Evolutionary conservation across 2,113 vertebrate species (phyloP).

Genomic region (Taxidea taxus): DNA sequence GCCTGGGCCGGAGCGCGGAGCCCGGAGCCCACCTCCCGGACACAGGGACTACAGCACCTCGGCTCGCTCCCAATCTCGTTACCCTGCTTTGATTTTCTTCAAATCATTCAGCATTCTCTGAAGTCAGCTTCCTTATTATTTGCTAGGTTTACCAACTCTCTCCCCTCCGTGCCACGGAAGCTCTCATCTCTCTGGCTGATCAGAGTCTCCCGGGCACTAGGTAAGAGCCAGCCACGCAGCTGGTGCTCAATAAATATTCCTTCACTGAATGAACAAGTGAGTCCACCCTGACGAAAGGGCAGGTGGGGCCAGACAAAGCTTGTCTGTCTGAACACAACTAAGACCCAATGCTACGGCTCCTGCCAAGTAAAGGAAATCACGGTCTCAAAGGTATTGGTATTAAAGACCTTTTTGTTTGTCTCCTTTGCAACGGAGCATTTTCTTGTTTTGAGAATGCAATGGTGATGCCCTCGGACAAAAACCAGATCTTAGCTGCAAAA

Average conservation of each 20-base stretch:
- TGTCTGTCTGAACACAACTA: not conserved
- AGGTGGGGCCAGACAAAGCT: not conserved
- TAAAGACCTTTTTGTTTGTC: not conserved
- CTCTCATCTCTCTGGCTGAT: not conserved
- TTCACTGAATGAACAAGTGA: not conserved
- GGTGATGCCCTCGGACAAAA: constrained; percentile 12
- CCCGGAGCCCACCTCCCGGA: not conserved
- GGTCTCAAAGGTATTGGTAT: not conserved
- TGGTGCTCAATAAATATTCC: not conserved
- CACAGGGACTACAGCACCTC: not conserved
- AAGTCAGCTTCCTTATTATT: not conserved
- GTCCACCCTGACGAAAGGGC: not conserved
- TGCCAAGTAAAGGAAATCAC: not conserved
- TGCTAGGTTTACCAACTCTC: not conserved
- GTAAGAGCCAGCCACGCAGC: not conserved
- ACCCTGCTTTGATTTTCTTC: not conserved
- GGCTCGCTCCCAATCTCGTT: not conserved
- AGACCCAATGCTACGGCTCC: not conserved
- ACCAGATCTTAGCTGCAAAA: not conserved
- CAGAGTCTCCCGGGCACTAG: not conserved
- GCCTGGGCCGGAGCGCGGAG: not conserved
- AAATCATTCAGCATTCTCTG: not conserved
- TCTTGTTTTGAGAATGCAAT: not conserved
- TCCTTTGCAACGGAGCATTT: not conserved
- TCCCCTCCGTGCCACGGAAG: not conserved